These are phyloP conservation scores for Anas capensis DNA, from an alignment of 2,797 vertebrate species.

Conservation along the genomic window DNA sequence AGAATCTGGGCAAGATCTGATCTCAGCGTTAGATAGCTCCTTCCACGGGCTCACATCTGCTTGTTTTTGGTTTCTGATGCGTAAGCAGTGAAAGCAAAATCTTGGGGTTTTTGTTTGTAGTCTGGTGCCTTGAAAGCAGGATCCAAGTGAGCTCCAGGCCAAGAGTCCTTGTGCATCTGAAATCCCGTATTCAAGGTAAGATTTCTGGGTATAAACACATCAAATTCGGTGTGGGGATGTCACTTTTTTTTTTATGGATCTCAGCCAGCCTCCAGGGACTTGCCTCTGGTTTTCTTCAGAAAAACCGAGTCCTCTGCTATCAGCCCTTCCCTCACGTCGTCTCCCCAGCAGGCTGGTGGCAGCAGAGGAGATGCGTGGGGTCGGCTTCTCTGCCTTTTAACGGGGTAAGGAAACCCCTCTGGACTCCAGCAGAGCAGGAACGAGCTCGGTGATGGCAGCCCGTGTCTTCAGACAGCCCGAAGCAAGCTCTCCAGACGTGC, in stretches of 20 bases:
- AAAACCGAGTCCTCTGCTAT: background rate
- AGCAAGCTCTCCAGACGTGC: background rate
- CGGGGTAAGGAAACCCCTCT: background rate
- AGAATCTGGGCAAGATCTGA: background rate
- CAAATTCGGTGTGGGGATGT: background rate
- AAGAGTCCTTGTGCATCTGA: accelerated
- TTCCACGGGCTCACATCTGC: background rate
- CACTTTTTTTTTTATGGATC: background rate
- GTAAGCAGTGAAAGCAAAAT: background rate
- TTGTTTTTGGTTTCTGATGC: background rate
- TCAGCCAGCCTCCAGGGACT: background rate
- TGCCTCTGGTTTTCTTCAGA: background rate
- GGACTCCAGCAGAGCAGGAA: background rate
- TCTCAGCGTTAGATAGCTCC: background rate
- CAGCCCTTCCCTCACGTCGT: background rate
- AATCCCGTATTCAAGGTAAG: accelerated
- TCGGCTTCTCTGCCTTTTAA: background rate
- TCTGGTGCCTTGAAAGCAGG: background rate
- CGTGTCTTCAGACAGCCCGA: background rate
- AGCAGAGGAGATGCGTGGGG: background rate
- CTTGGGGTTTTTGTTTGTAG: background rate
- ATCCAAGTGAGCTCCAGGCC: background rate
- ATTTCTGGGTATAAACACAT: background rate
- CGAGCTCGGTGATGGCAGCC: background rate
- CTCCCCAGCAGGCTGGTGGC: background rate